Evolutionary conservation across 2,888 invertebrate species (phyloP).

Genomic region (Stictocephala bisonia): DNA sequence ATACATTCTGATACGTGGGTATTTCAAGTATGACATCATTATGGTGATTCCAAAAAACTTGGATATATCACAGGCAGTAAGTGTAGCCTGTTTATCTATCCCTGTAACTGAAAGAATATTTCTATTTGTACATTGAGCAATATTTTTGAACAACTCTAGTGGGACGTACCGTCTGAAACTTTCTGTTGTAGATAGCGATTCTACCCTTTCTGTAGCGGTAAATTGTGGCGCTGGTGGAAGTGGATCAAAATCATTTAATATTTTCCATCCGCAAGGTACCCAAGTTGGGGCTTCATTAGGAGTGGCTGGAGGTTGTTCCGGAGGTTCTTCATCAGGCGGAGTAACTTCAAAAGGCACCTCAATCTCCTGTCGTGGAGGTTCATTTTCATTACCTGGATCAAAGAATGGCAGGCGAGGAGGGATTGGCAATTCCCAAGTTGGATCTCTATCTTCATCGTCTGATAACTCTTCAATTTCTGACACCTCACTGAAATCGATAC

Average conservation of each 20-base stretch:
- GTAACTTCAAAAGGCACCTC: neutral
- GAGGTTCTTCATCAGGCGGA: neutral
- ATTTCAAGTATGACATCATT: constrained; percentile 30
- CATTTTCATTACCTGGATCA: too few species aligned
- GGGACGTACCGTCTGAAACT: constrained; percentile 7
- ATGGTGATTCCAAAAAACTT: constrained; percentile 12
- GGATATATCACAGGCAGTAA: neutral
- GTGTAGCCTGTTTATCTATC: neutral
- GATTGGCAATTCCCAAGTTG: too few species aligned
- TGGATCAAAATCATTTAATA: neutral
- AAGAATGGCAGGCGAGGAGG: too few species aligned
- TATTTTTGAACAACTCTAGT: neutral
- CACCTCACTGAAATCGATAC: too few species aligned
- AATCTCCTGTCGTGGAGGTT: neutral
- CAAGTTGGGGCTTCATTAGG: neutral
- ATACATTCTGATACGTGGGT: constrained; percentile 39
- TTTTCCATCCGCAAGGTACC: neutral
- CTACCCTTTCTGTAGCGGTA: neutral
- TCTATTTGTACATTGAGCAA: neutral
- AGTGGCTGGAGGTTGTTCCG: neutral
- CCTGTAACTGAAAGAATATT: neutral
- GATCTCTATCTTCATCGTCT: too few species aligned
- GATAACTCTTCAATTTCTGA: too few species aligned
- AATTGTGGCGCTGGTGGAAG: constrained; percentile 16
- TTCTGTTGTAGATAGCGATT: neutral